Evolutionary conservation across 2,113 vertebrate species (phyloP).

Genomic region (Panurus biarmicus): DNA sequence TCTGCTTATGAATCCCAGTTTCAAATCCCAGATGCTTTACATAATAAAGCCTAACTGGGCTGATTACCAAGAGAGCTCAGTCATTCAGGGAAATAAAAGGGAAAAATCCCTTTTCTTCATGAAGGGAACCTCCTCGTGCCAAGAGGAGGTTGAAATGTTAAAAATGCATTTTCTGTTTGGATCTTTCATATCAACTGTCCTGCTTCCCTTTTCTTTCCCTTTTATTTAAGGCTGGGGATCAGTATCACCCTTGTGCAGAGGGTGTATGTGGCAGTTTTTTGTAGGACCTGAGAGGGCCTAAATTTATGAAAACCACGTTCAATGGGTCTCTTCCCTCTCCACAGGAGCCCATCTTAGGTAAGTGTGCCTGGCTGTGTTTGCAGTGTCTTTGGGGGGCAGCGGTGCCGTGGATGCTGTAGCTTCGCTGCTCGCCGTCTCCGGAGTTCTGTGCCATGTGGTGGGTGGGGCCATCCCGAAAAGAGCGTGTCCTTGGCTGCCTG

Average conservation of each 20-base stretch:
- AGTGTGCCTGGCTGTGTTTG: neutral
- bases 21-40: conserved; percentile 62
- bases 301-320: neutral
- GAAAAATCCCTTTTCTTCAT: conserved; percentile 34
- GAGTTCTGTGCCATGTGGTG: neutral
- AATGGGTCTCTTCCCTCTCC: neutral
- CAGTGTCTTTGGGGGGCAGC: neutral
- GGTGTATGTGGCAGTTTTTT: neutral
- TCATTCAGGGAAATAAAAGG: conserved; percentile 59
- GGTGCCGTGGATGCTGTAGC: neutral
- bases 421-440: neutral
- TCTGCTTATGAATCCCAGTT: conserved; percentile 64
- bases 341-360: conserved; percentile 2
- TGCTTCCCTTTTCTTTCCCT: neutral
- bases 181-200: conserved; percentile 28
- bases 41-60: conserved; percentile 63
- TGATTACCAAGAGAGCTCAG: conserved; percentile 53
- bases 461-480: neutral
- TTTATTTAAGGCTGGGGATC: neutral
- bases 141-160: conserved; percentile 42
- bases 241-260: neutral
- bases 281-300: neutral
- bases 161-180: conserved; percentile 51
- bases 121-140: neutral
- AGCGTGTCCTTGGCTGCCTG: neutral